Evolutionary conservation across 2,797 vertebrate genomes (phyloP).

Genomic region (Sarcophilus harrisii): DNA sequence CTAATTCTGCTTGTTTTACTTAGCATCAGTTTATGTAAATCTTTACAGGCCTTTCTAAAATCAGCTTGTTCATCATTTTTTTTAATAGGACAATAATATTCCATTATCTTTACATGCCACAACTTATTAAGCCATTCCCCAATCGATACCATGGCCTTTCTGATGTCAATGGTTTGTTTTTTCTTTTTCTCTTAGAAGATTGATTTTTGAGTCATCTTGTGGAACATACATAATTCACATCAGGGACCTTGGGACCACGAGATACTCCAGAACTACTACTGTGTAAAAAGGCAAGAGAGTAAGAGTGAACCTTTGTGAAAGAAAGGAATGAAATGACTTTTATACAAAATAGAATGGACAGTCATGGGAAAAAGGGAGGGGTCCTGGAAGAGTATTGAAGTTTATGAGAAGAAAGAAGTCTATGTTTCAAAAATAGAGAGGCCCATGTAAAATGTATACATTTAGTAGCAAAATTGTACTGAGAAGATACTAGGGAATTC

Average conservation of each 20-base stretch:
- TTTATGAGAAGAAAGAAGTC: conserved; percentile 25
- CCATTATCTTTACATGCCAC: too few relatives aligned
- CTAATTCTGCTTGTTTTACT: too few relatives aligned
- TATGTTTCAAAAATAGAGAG: neutral
- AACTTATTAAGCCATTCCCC: too few relatives aligned
- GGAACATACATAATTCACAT: neutral
- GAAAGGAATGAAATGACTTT: conserved; percentile 25
- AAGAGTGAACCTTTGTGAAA: conserved; percentile 46
- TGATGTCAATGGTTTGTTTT: conserved; percentile 12
- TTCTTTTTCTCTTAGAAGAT: neutral
- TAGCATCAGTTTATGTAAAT: too few relatives aligned
- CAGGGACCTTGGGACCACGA: conserved; percentile 1
- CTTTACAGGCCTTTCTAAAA: too few relatives aligned
- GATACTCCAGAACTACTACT: neutral
- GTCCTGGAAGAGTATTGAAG: neutral
- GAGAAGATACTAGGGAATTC: conserved; percentile 15
- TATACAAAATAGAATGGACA: neutral
- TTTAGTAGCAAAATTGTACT: conserved; percentile 25
- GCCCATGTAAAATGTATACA: conserved; percentile 9
- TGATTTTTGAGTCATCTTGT: conserved; percentile 1
- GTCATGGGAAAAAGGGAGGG: neutral
- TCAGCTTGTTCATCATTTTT: too few relatives aligned
- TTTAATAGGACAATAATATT: too few relatives aligned
- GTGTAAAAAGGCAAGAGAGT: neutral
- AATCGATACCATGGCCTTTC: conserved; percentile 1